Conservation (phyloP, 2,797 vertebrate genomes). For the Loriculus beryllinus region DNA sequence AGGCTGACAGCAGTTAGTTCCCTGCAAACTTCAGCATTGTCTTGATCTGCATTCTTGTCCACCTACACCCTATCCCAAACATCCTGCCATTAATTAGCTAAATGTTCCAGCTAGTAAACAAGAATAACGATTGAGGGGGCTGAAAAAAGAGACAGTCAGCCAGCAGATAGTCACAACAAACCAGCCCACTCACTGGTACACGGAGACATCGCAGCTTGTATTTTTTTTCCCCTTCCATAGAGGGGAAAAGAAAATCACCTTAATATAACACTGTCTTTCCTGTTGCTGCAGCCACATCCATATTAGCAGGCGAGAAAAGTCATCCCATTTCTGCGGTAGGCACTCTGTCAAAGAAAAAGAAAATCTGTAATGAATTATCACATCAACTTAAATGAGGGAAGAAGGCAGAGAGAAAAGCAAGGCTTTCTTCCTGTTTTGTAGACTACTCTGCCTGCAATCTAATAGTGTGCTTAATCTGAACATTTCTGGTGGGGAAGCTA, state of each 20-base stretch:
- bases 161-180: conserved; percentile 75
- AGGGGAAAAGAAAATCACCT: conserved; percentile 66
- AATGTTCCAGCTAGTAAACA: conserved; percentile 76
- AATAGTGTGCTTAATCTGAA: conserved; percentile 72
- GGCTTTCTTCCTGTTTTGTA: conserved; percentile 77
- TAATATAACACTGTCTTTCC: conserved; percentile 59
- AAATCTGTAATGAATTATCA: conserved; percentile 84
- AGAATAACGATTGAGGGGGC: conserved; percentile 71
- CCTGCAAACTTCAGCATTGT: conserved; percentile 66
- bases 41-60: conserved; percentile 74
- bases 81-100: conserved; percentile 84
- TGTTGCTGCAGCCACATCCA: conserved; percentile 49
- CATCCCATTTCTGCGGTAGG: conserved; percentile 89
- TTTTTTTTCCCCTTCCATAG: conserved; percentile 20
- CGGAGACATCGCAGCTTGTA: conserved; percentile 10
- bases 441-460: conserved; percentile 72
- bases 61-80: conserved; percentile 78
- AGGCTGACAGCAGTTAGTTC: conserved; percentile 59
- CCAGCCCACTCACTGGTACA: conserved; percentile 63
- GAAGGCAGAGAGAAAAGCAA: conserved; percentile 67
- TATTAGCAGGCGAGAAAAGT: conserved; percentile 90
- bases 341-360: conserved; percentile 81
- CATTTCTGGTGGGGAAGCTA: conserved; percentile 76
- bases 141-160: conserved; percentile 69
- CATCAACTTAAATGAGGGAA: conserved; percentile 71